phyloP scores from a whole-genome alignment of 2,113 vertebrate genomes.

The Pandion haliaetus region DNA sequence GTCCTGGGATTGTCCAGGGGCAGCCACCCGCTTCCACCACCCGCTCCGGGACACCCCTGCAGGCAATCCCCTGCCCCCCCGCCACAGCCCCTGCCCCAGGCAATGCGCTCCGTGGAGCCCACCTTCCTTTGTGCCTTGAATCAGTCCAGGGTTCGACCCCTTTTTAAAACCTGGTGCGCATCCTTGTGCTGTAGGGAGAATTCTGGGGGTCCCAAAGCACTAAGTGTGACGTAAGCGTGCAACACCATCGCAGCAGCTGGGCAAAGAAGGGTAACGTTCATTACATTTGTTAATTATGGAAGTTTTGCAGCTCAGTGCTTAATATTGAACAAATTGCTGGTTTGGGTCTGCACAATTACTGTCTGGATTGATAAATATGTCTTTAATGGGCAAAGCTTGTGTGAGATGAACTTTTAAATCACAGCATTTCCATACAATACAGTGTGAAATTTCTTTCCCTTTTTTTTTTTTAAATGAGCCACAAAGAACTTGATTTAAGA shows the following conservation, averaged over 20 bases:
- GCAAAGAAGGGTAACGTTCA: neutral
- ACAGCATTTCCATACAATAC: constrained; percentile 47
- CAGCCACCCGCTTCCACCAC: neutral
- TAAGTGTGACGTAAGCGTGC: accelerated
- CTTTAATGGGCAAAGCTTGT: constrained; percentile 58
- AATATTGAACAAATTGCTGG: constrained; percentile 52
- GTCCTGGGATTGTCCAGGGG: neutral
- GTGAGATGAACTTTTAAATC: constrained; percentile 62
- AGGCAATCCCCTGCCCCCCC: neutral
- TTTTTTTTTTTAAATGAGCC: neutral
- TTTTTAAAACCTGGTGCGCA: neutral
- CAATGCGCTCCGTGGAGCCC: accelerated
- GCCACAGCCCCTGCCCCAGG: accelerated
- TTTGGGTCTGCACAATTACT: constrained; percentile 46
- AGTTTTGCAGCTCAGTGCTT: constrained; percentile 43
- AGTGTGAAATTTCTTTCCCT: constrained; percentile 59
- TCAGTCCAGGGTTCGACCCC: too few relatives aligned
- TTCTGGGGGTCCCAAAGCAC: neutral
- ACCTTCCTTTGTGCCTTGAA: neutral
- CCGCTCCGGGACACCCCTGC: accelerated
- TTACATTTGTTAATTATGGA: constrained; percentile 51
- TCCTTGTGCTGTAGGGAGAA: neutral
- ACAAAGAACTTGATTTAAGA: neutral
- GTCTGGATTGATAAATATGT: constrained; percentile 47
- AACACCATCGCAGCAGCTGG: neutral